Base-by-base conservation (phyloP, 2,113 vertebrate genomes). In the Syrrhaptes paradoxus region DNA sequence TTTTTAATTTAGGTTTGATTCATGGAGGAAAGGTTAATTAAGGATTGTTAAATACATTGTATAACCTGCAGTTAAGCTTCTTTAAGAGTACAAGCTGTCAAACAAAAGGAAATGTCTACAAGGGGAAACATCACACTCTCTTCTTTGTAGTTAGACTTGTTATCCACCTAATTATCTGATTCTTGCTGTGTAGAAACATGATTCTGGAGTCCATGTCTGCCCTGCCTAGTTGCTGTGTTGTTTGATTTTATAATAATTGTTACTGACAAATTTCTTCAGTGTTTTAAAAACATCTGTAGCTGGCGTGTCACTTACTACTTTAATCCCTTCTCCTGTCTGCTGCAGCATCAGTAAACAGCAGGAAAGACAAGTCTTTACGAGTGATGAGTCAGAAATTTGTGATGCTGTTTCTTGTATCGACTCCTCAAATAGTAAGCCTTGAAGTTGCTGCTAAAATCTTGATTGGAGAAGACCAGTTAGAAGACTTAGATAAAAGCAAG, bases 311-410 rank as follows among this genome's bases (percentile, higher is more conserved):
- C 82, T 93, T 77, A 58, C 43, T 58, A 49, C 81, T 96, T 94
- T 57, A 95, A 96, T 97, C 94, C 90, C 78, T 76, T 95, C 61
- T 93, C 19, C 63, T 81, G 46, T 79, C 79, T 96, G 77, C 67
- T 86, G 34, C 97, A 99, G 99, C 98, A 7, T 99, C 99, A 41
- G 98, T 98, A 17, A 99, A 99, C 78, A 99, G 99, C 91, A 98
- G 99, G 90, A 99, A 99, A 96, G 99, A 99, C 97, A 99, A 99
- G 90, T 99, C 99, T 77, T 97, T 99, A 94, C 97, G 99, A 82
- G 99, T 99, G 90, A 99, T 99, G 99, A 99, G 99, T 96, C 99
- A 99, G 98, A 99, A 99, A 97, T 99, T 99, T 92, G 99, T 99
- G 93, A 99, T 99, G 99, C 97, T 99, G 45, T 99, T 99, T 96